A percentile compares a stretch with the other conserved stretches of the same genome.
These are phyloP conservation scores for Canis aureus DNA, from an alignment of 2,113 vertebrate genomes.

Conservation along the genomic window DNA sequence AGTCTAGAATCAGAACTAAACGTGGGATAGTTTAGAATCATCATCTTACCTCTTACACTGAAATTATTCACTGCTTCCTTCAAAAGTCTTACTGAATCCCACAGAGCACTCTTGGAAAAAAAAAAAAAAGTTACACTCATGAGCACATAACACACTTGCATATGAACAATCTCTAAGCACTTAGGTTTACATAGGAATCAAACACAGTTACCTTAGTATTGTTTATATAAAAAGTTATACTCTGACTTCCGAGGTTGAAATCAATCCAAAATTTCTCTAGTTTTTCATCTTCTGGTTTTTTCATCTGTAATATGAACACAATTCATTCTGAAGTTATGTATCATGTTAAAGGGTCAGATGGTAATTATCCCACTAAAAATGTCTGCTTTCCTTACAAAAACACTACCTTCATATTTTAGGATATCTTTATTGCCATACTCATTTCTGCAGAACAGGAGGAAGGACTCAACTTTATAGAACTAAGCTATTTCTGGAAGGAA, in stretches of 20 bases:
- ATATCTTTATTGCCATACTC: neutral
- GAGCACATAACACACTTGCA: neutral
- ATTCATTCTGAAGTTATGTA: no score
- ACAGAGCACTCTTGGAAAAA: constrained; percentile 88
- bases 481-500: neutral
- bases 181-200: neutral
- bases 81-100: constrained; percentile 91
- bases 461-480: neutral
- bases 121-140: neutral
- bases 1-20: neutral
- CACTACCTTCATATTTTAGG: neutral
- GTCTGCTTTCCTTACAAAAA: neutral
- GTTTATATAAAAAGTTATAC: constrained; percentile 94
- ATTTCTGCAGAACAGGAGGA: neutral
- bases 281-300: constrained; percentile 92
- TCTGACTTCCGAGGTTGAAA: constrained; percentile 92
- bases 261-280: constrained; percentile 96
- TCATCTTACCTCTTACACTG: constrained; percentile 86
- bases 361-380: neutral
- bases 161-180: neutral
- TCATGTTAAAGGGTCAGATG: neutral
- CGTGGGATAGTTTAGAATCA: neutral
- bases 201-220: constrained; percentile 87
- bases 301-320: constrained; percentile 85
- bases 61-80: constrained; percentile 88